phyloP scores from a whole-genome alignment of 2,888 invertebrate genomes.

The Hirtodrosophila confusa region DNA sequence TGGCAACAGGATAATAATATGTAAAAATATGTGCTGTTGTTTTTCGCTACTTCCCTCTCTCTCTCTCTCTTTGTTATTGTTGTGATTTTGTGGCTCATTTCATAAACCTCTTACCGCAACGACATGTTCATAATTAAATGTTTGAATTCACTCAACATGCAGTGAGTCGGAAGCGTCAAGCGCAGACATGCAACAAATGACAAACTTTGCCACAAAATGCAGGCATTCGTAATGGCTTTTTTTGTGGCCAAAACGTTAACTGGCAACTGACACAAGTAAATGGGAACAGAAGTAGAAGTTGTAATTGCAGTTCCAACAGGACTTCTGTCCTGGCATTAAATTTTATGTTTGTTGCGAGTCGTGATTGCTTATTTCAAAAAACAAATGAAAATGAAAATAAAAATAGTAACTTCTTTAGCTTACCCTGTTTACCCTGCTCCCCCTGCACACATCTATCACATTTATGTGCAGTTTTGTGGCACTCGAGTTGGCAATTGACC shows the following conservation, averaged over 20 bases:
- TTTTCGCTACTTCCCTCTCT: not conserved
- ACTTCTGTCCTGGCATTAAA: constrained; percentile 57
- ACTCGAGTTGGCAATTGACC: constrained; percentile 75
- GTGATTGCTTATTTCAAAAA: constrained; percentile 45
- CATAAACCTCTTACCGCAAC: constrained; percentile 70
- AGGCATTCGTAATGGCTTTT: constrained; percentile 33
- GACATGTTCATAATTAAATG: constrained; percentile 79
- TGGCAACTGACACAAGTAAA: constrained; percentile 60
- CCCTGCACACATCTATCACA: constrained; percentile 66
- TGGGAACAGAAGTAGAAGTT: constrained; percentile 11
- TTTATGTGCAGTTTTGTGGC: constrained; percentile 79
- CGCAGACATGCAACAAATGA: constrained; percentile 45
- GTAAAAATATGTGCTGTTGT: not conserved
- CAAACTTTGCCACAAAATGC: constrained; percentile 46
- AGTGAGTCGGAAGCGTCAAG: constrained; percentile 34
- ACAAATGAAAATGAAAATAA: too few species aligned
- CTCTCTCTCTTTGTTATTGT: not conserved
- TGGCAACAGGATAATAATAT: too few species aligned
- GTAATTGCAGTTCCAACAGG: constrained; percentile 11
- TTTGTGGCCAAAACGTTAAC: constrained; percentile 23
- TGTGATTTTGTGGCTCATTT: constrained; percentile 48
- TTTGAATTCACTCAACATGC: constrained; percentile 67
- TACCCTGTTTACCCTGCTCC: too few species aligned
- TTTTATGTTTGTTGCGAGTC: constrained; percentile 53
- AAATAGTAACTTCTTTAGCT: constrained; percentile 6